Conservation (phyloP, 2,797 vertebrate species). For the Vultur gryphus region DNA sequence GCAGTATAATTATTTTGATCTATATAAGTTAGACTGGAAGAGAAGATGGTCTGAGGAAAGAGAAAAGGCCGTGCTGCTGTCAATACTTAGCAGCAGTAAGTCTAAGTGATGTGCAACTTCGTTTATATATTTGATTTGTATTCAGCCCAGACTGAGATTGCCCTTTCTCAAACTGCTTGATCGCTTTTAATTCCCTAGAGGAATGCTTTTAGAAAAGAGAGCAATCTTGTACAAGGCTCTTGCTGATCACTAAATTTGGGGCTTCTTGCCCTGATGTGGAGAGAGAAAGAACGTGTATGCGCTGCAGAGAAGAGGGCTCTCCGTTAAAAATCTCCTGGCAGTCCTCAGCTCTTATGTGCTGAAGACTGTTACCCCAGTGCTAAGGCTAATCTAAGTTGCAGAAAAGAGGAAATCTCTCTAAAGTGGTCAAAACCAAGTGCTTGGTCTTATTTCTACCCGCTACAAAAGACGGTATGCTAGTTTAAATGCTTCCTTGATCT, state of each 20-base stretch:
- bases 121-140: slow-evolving; percentile 3
- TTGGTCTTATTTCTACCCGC: neutral
- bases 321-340: neutral
- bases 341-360: neutral
- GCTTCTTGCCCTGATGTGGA: neutral
- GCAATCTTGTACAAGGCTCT: neutral
- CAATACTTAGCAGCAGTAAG: neutral
- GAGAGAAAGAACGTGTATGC: neutral
- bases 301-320: neutral
- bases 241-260: neutral
- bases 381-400: neutral
- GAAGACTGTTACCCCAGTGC: neutral
- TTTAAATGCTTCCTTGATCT: neutral
- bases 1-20: neutral
- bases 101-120: neutral
- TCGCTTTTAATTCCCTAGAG: neutral
- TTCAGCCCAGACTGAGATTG: neutral
- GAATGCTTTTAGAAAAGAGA: neutral
- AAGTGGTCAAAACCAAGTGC: neutral
- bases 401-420: neutral
- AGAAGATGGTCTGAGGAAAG: neutral
- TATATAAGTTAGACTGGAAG: neutral
- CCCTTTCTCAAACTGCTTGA: neutral
- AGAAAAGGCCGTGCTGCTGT: neutral
- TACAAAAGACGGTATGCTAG: neutral